phyloP scores from a whole-genome alignment of 1,140 invertebrate species.

The Panulirus ornatus region DNA sequence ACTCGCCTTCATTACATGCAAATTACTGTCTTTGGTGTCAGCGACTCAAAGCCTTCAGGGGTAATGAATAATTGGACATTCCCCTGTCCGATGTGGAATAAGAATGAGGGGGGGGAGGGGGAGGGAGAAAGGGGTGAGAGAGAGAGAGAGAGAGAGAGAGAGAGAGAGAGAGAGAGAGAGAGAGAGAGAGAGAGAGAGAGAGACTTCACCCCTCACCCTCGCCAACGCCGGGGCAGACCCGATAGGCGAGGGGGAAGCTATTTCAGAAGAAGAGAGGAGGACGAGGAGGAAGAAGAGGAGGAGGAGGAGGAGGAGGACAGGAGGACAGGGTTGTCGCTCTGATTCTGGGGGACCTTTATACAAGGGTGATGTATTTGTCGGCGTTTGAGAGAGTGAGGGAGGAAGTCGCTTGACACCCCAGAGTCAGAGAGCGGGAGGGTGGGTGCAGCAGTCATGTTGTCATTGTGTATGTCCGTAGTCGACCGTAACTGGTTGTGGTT shows the following conservation, averaged over 20 bases:
- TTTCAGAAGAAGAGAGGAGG: not conserved
- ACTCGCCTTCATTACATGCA: slow-evolving; percentile 63
- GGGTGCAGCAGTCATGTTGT: no score
- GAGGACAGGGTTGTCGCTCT: no score
- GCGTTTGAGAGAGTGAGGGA: no score
- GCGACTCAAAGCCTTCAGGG: slow-evolving; percentile 38
- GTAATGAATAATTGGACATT: slow-evolving; percentile 64
- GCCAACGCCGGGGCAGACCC: not conserved
- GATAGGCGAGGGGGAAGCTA: not conserved
- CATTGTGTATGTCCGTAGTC: no score
- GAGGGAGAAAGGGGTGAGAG: not conserved
- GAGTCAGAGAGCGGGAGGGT: no score
- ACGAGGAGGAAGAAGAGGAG: no score
- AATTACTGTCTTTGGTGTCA: slow-evolving; percentile 64
- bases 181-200: not conserved
- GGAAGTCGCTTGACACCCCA: no score
- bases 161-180: not conserved
- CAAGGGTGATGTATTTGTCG: no score
- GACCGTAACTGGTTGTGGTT: no score
- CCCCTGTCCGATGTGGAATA: slow-evolving; percentile 38
- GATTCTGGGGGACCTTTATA: no score
- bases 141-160: not conserved
- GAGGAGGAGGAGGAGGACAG: no score
- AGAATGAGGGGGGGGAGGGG: slow-evolving; percentile 25
- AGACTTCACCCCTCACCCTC: no score